Conservation (phyloP, 2,888 invertebrate genomes). For the Athetis lepigone region DNA sequence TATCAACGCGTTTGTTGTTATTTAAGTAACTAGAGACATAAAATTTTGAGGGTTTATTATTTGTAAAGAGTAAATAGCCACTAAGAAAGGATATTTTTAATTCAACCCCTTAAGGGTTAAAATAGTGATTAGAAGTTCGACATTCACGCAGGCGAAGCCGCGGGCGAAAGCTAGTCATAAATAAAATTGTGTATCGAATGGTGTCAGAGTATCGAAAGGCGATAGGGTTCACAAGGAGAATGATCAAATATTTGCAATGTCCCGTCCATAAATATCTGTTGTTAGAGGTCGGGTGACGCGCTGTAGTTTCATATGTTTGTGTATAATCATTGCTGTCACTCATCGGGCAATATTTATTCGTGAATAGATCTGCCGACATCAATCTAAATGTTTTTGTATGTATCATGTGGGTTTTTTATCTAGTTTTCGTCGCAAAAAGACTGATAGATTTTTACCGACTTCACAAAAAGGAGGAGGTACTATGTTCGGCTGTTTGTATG, state of each 20-base stretch:
- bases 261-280: not conserved
- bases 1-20: too few relatives aligned
- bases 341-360: not conserved
- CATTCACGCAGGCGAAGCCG: too few relatives aligned
- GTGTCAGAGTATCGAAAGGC: slow-evolving; percentile 12
- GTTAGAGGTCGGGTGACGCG: not conserved
- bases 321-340: not conserved
- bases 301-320: not conserved
- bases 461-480: too few relatives aligned
- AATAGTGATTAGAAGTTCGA: too few relatives aligned
- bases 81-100: too few relatives aligned
- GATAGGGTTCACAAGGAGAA: slow-evolving; percentile 11
- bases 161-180: too few relatives aligned
- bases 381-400: not conserved
- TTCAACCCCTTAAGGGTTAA: too few relatives aligned
- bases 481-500: too few relatives aligned
- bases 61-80: too few relatives aligned
- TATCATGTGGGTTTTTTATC: not conserved
- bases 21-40: too few relatives aligned
- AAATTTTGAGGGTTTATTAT: too few relatives aligned
- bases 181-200: slow-evolving; percentile 13
- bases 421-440: not conserved
- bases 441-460: too few relatives aligned
- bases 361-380: not conserved
- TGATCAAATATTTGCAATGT: slow-evolving; percentile 1